A percentile compares a stretch with the other conserved stretches of the same genome.
Conservation (phyloP, 2,888 invertebrate species). For the Zhuqinia jingwanae region DNA sequence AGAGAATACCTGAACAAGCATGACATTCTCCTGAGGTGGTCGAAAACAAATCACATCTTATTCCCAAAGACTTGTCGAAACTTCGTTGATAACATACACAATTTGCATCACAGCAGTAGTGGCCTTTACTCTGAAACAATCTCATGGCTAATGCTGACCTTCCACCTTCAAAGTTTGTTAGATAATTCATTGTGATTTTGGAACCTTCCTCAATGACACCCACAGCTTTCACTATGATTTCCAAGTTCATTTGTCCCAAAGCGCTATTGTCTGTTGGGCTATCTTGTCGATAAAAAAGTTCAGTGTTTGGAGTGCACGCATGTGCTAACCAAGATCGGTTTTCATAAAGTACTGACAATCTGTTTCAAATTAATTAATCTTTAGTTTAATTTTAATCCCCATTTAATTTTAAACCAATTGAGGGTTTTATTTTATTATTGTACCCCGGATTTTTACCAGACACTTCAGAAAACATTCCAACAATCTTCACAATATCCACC, state of each 20-base stretch:
- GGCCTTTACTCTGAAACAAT: conserved; percentile 46
- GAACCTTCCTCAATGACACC: conserved; percentile 9
- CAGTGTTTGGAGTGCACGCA: conserved; percentile 59
- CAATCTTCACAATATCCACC: conserved; percentile 56
- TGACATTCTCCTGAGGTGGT: neutral
- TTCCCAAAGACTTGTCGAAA: conserved; percentile 53
- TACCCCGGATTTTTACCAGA: conserved; percentile 42
- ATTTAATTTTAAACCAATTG: too few relatives aligned
- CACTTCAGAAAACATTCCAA: conserved; percentile 61
- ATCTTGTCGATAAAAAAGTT: neutral
- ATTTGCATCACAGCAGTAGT: conserved; percentile 44
- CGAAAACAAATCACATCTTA: conserved; percentile 46
- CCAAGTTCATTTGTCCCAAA: conserved; percentile 7
- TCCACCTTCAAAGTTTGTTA: conserved; percentile 57
- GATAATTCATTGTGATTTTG: conserved; percentile 53
- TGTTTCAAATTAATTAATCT: too few relatives aligned
- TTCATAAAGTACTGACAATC: conserved; percentile 56
- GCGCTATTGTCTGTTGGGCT: neutral
- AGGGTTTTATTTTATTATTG: neutral
- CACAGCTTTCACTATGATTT: conserved; percentile 67
- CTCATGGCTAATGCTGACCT: conserved; percentile 38
- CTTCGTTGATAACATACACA: conserved; percentile 32
- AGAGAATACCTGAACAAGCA: conserved; percentile 52
- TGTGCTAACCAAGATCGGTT: conserved; percentile 61
- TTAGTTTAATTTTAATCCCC: too few relatives aligned